Evolutionary conservation across 2,888 invertebrate genomes (phyloP), one percentile per base, ranked within the genome.

Genomic region (Drymonia ruficornis): DNA sequence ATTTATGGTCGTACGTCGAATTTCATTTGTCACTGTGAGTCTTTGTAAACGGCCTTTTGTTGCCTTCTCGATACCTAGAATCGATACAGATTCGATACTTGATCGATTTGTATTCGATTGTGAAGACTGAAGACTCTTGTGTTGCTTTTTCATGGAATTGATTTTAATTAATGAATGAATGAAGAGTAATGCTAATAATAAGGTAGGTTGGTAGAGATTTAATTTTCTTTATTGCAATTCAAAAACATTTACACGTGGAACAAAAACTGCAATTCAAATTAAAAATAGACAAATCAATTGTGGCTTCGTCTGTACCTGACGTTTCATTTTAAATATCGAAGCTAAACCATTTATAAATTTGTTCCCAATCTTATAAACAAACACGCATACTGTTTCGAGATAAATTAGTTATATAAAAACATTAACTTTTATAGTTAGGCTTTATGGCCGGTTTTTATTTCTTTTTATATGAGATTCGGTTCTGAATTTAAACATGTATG

Each of bases 1-100:
- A 89, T 90, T 89, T 89, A 90, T 90, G 86, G 86, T 71, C 55
- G 75, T 67, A 78, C 78, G 81, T 83, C 85, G 84, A 83, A 83
- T 86, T 89, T 86, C 88, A 86, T 88, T 89, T 89, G 87, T 89
- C 89, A 89, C 86, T 76, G 74, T 60, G 52, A 61, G 69, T 62
- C 68, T 61, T 75, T 74, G 71, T 72, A 53, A 59, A 28, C 47
- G 58, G 31, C 54, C 72, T 63, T 64, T 72, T 75, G 75, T 74
- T 42, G 59, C 52, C 50, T 56, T 64, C 64, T 60, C 43, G 51
- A 53, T 56, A 56, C 59, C 56, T 55, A 52, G 58, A 71, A 52
- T 46, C 52, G 34, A 7, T 52, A 31, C 50, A 15, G 42, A 36
- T 16, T 68, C 66, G 69, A 71, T 70, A 61, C 28, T 34, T 12